Evolutionary conservation across 2,888 invertebrate species (phyloP), one percentile per base, ranked within the genome.

Genomic region (Drosophila cracens): DNA sequence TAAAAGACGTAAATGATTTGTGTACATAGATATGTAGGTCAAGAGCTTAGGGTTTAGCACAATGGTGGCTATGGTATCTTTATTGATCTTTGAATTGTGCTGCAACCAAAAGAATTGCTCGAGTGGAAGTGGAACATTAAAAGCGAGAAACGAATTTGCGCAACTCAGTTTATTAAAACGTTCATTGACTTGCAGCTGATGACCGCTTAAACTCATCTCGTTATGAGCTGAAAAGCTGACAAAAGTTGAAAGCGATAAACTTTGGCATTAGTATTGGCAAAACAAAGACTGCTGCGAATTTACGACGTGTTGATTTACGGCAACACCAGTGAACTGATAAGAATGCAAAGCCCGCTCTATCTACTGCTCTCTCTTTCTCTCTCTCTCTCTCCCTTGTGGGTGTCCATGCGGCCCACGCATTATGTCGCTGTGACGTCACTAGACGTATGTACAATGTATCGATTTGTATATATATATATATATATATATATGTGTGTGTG

Each of bases 341-440:
- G 69, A 68, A 43, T n/a, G 2, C 31, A 66, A 57, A 46, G 46
- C 40, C 36, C 64, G 46, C 27, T 56, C 58, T 54, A 21, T 49
- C 27, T n/a, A 38, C 2, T 27, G 10, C 43, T 31, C 2, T 31
- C 11, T 36, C 2, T n/a, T 7, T 48, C 29, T 25, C 34, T 16
- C 16, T 46, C 18, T 11, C 18, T 48, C 27, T 21, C 31, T 11
- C 27, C 31, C 13, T 40, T 18, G 25, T 33, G 25, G 56, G 27
- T 53, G 46, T 13, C 51, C 46, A 21, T 25, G 36, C 18, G 27
- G 49, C 87, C 78, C 69, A 86, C 82, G 83, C 66, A 70, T 36
- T 48, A 43, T 31, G 60, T 31, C 43, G 21, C 59, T 70, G 66
- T 88, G 83, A 86, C 83, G 83, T 84, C 86, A 80, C 56, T 51